Evolutionary conservation across 2,797 vertebrate genomes (phyloP).

Genomic region (Pachyuromys duprasi): DNA sequence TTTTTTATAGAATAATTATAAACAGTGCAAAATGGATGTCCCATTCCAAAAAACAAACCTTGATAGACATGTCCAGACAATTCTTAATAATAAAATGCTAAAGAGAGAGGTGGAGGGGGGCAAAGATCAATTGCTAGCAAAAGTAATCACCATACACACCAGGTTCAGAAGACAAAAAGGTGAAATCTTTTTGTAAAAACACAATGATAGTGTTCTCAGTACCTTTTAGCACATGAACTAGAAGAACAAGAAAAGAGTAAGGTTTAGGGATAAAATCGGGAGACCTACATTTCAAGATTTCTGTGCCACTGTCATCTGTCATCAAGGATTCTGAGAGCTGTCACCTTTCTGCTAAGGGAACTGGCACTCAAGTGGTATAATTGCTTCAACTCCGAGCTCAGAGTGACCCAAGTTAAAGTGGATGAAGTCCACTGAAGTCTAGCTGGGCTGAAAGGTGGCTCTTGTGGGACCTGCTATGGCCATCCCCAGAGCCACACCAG

Average conservation of each 20-base stretch:
- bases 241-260: not conserved
- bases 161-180: not conserved
- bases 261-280: not conserved
- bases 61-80: not conserved
- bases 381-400: not conserved
- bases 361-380: not conserved
- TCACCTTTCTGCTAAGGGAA: not conserved
- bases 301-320: not conserved
- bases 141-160: not conserved
- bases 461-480: not conserved
- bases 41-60: not conserved
- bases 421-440: not conserved
- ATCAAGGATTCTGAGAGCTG: not conserved
- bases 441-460: not conserved
- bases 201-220: not conserved
- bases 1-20: too few species aligned
- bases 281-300: conserved; percentile 11
- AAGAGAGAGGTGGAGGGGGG: not conserved
- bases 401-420: not conserved
- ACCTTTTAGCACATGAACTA: not conserved
- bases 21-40: not conserved
- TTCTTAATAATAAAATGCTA: not conserved
- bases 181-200: not conserved
- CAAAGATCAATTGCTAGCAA: not conserved
- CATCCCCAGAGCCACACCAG: not conserved